These are phyloP conservation scores for Chaetura pelagica DNA, from an alignment of 2,113 vertebrate genomes.

Conservation along the genomic window DNA sequence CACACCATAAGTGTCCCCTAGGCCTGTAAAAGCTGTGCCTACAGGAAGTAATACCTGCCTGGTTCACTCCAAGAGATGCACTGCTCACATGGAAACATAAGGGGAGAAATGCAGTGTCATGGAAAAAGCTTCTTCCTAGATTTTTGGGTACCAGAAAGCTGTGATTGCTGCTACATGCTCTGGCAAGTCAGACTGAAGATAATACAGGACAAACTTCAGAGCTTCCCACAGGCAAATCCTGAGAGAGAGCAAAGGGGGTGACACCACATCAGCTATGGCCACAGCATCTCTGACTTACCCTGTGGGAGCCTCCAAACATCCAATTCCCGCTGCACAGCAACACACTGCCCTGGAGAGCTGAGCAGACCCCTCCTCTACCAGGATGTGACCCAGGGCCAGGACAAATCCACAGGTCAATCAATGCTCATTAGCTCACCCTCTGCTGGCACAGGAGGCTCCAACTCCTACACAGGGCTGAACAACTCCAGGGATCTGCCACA, in stretches of 20 bases:
- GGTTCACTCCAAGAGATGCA: background rate
- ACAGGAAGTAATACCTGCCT: background rate
- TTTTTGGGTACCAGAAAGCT: background rate
- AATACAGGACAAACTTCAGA: background rate
- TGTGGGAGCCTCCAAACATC: rapidly evolving
- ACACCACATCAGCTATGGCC: background rate
- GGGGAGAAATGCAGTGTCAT: rapidly evolving
- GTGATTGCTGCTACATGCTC: rapidly evolving
- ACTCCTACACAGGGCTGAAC: background rate
- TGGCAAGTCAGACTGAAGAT: background rate
- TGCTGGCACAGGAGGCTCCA: background rate
- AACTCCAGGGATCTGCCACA: background rate
- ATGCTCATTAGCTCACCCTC: background rate
- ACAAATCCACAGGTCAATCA: background rate
- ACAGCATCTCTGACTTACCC: rapidly evolving
- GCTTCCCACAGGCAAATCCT: background rate
- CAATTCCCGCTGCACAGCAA: rapidly evolving
- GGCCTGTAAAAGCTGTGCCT: background rate
- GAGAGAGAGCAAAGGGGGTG: rapidly evolving
- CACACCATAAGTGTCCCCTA: too few species aligned
- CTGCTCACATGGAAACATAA: rapidly evolving
- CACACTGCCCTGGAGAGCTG: background rate
- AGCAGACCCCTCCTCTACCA: background rate
- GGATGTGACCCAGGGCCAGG: background rate
- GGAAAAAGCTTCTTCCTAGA: background rate